A percentile compares a stretch with the other conserved stretches of the same genome.
phyloP scores from a whole-genome alignment of 1,140 invertebrate species.

The Pteromalus puparum region DNA sequence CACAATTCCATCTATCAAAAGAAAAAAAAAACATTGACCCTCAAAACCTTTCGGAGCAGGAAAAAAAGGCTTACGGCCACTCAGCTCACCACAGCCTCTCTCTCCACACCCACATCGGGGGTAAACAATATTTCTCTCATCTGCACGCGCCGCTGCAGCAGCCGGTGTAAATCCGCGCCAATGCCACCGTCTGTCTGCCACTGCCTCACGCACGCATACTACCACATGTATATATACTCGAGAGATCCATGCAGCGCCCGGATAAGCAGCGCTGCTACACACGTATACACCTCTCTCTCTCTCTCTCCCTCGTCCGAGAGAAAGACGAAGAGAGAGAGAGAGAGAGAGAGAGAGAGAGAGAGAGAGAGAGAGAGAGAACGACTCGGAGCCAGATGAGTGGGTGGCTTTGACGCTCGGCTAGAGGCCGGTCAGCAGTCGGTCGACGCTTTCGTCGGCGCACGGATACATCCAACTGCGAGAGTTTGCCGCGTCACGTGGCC shows the following conservation, averaged over 20 bases:
- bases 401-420: slow-evolving; percentile 28
- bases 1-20: too few species aligned
- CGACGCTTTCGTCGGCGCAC: slow-evolving; percentile 45
- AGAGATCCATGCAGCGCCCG: neutral
- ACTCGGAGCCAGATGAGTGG: slow-evolving; percentile 16
- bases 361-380: neutral
- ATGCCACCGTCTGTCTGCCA: slow-evolving; percentile 9
- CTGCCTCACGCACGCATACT: neutral
- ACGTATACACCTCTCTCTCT: neutral
- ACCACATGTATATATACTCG: too few species aligned
- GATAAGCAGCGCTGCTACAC: neutral
- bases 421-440: slow-evolving; percentile 32
- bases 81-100: neutral
- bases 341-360: slow-evolving; percentile 30
- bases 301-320: neutral
- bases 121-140: slow-evolving; percentile 16
- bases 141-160: neutral
- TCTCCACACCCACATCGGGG: neutral
- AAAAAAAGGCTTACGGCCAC: neutral
- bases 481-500: neutral
- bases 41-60: neutral
- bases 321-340: slow-evolving; percentile 19
- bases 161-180: slow-evolving; percentile 4
- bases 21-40: too few species aligned
- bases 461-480: slow-evolving; percentile 8